Evolutionary conservation across 2,797 vertebrate genomes (phyloP).

Genomic region (Oryzias sinensis): DNA sequence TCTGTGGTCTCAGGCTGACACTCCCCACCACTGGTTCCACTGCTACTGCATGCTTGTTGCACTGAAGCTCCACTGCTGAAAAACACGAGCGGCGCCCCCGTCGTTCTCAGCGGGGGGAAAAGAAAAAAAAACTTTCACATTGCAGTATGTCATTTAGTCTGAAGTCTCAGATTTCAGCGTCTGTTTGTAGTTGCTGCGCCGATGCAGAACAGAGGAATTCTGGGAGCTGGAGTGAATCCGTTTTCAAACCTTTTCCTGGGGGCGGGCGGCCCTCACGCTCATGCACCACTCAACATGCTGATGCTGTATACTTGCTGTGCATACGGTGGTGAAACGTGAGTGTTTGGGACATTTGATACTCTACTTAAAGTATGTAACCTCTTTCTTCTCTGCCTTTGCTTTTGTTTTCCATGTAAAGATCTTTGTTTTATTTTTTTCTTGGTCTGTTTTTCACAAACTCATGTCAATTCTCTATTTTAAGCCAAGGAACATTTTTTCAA

Average conservation of each 20-base stretch:
- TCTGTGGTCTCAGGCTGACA: constrained; percentile 42
- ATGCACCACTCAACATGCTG: constrained; percentile 45
- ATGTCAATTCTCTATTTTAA: constrained; percentile 55
- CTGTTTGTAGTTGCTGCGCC: constrained; percentile 24
- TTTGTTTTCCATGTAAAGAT: constrained; percentile 52
- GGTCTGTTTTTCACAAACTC: constrained; percentile 35
- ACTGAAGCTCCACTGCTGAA: constrained; percentile 33
- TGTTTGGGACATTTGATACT: constrained; percentile 64
- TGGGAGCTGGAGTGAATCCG: constrained; percentile 40
- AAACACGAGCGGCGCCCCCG: constrained; percentile 2
- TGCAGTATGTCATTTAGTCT: constrained; percentile 43
- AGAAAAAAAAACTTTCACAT: constrained; percentile 10
- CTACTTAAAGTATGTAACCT: constrained; percentile 52
- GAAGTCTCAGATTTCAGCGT: constrained; percentile 19
- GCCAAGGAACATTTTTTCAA: constrained; percentile 69
- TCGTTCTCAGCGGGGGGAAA: no score
- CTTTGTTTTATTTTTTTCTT: constrained; percentile 4
- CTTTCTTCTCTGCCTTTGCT: constrained; percentile 60
- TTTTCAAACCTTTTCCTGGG: constrained; percentile 49
- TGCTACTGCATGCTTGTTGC: constrained; percentile 57
- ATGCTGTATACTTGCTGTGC: constrained; percentile 68
- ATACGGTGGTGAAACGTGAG: constrained; percentile 63
- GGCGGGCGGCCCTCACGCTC: constrained; percentile 35
- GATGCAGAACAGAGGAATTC: constrained; percentile 18
- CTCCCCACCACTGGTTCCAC: constrained; percentile 38